Percentiles rank a stretch among this genome's conserved stretches.
These are phyloP conservation scores for Bursaphelenchus okinawaensis DNA, from an alignment of 2,888 invertebrate genomes.

Conservation along the genomic window DNA sequence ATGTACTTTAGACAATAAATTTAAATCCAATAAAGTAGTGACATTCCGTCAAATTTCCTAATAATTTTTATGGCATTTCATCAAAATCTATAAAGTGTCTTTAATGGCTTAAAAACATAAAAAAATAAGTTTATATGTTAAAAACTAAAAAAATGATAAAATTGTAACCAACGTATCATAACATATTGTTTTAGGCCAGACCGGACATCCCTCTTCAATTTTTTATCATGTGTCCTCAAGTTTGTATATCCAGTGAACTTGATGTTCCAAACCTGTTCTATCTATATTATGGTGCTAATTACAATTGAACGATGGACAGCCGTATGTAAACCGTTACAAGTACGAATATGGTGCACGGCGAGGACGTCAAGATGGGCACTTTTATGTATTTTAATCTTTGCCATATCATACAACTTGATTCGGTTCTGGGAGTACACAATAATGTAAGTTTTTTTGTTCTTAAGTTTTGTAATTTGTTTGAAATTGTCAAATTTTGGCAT, in stretches of 20 bases:
- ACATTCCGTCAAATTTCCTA: too few species aligned
- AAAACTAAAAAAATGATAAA: too few species aligned
- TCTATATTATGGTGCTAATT: slow-evolving; percentile 53
- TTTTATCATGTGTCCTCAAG: slow-evolving; percentile 44
- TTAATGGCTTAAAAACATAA: too few species aligned
- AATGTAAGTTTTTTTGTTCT: slow-evolving; percentile 25
- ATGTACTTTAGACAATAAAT: too few species aligned
- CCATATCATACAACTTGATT: slow-evolving; percentile 47
- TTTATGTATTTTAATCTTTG: slow-evolving; percentile 37
- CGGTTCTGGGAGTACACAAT: slow-evolving; percentile 53
- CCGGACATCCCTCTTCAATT: slow-evolving; percentile 15
- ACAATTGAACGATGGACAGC: slow-evolving; percentile 55
- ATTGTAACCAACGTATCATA: background rate
- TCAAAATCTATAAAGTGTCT: too few species aligned
- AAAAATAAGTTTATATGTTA: too few species aligned
- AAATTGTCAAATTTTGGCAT: too few species aligned
- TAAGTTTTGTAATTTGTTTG: too few species aligned
- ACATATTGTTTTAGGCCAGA: slow-evolving; percentile 14
- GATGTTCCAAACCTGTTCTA: slow-evolving; percentile 51
- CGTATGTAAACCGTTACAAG: slow-evolving; percentile 52
- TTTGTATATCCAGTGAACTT: slow-evolving; percentile 52
- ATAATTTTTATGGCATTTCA: too few species aligned
- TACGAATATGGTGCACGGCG: slow-evolving; percentile 51
- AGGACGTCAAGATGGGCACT: slow-evolving; percentile 45
- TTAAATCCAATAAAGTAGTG: too few species aligned